These are phyloP conservation scores for Stegostoma tigrinum DNA, from an alignment of 2,113 vertebrate genomes.

Conservation along the genomic window DNA sequence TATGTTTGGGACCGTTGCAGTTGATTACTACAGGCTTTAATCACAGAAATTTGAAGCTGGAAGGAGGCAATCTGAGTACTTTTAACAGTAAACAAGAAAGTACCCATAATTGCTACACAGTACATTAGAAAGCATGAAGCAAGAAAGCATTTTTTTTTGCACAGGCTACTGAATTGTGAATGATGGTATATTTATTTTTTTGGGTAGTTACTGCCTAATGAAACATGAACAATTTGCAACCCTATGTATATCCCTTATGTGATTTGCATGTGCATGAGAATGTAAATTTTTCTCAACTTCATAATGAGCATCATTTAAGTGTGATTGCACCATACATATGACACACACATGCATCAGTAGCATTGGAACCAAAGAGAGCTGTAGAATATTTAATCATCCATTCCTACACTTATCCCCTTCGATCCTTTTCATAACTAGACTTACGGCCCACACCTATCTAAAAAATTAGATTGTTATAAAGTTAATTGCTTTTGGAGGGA, in stretches of 20 bases:
- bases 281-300: background rate
- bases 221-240: background rate
- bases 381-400: conserved; percentile 21
- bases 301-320: conserved; percentile 2
- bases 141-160: background rate
- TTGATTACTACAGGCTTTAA: background rate
- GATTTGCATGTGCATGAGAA: background rate
- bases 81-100: background rate
- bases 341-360: background rate
- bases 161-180: background rate
- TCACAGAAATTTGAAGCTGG: background rate
- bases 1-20: background rate
- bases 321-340: background rate
- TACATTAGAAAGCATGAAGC: background rate
- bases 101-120: background rate
- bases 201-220: background rate
- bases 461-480: conserved; percentile 30
- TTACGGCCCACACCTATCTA: background rate
- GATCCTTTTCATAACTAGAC: conserved; percentile 24
- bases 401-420: conserved; percentile 33
- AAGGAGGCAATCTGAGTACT: background rate
- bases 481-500: conserved; percentile 35
- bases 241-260: background rate
- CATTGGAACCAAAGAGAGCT: conserved; percentile 4
- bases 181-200: background rate